Evolutionary conservation across 2,113 vertebrate species (phyloP), one percentile per base, ranked within the genome.

Genomic region (Otolemur garnettii): DNA sequence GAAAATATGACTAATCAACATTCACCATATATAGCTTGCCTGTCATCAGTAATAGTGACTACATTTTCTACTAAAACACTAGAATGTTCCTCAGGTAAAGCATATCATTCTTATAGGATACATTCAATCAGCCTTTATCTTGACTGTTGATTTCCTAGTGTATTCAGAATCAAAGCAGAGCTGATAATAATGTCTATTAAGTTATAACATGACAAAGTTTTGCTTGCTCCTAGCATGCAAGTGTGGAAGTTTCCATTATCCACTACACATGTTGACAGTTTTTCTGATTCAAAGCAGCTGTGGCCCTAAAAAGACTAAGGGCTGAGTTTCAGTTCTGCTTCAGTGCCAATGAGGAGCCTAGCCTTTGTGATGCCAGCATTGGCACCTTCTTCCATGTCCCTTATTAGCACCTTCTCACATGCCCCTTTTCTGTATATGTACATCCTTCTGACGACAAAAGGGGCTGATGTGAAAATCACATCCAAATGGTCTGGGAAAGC

Each of bases 211-310:
- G 33, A 45, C 38, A 69, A 45, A 74, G 64, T 86, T 42, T 96
- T 79, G 80, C 86, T 90, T 93, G 93, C 71, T 72, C 33, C 69
- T 88, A 91, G 38, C 33, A 91, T 22, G 33, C 42, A 69, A 94
- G 88, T 59, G 7, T 91, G 82, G 85, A 94, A 74, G 57, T 92
- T 78, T 85, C 59, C 92, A 75, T 80, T 69, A 92, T 35, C 74
- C 91, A 89, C 88, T 92, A 42, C 4, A 2, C 33, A 69, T 60
- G 59, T 71, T 80, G 83, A 72, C 84, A 91, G 33, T 30, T 91
- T 88, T 86, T 92, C 75, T 91, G 93, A 96, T 94, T 82, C 82
- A 94, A 92, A 98, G 95, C 88, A 97, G 69, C 93, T 95, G 82
- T 77, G 82, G 74, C 75, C 79, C 91, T 91, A 75, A 96, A 78